These are phyloP conservation scores for Octopus sinensis DNA, from an alignment of 1,140 invertebrate genomes.

Conservation along the genomic window DNA sequence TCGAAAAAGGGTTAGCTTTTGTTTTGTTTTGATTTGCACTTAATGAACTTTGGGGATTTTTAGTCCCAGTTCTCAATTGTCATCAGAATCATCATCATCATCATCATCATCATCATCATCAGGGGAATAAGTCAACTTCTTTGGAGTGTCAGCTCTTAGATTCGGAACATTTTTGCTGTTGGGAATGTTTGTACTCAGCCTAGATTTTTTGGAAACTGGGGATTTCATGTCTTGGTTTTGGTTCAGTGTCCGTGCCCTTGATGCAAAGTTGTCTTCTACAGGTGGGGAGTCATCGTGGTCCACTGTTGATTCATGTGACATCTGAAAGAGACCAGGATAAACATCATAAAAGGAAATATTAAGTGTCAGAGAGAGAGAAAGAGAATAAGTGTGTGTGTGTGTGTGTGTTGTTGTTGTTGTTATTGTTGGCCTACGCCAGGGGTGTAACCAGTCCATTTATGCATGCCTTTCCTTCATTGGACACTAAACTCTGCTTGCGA, in stretches of 20 bases:
- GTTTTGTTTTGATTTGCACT: no score
- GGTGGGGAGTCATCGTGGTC: slow-evolving; percentile 70
- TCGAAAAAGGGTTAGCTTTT: no score
- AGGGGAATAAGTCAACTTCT: slow-evolving; percentile 84
- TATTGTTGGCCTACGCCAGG: no score
- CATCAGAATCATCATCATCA: slow-evolving; percentile 67
- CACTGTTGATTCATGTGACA: slow-evolving; percentile 98
- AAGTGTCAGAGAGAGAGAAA: background rate
- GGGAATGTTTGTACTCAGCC: slow-evolving; percentile 13
- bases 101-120: slow-evolving; percentile 78
- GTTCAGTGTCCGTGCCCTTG: slow-evolving; percentile 6
- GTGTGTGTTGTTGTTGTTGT: no score
- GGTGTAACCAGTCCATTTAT: no score
- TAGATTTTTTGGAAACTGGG: slow-evolving; percentile 17
- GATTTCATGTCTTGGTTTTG: background rate
- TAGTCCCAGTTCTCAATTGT: no score
- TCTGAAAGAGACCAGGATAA: slow-evolving; percentile 58
- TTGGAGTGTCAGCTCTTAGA: slow-evolving; percentile 79
- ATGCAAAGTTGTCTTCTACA: slow-evolving; percentile 14
- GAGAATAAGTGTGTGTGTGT: no score
- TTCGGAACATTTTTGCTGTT: slow-evolving; percentile 66
- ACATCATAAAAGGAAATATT: background rate
- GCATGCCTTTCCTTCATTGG: no score
- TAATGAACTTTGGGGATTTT: no score
- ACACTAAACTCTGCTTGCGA: no score